A percentile compares a stretch with the other conserved stretches of the same genome.
phyloP scores from a whole-genome alignment of 2,797 vertebrate species.

The Platyrinchus mystaceus region DNA sequence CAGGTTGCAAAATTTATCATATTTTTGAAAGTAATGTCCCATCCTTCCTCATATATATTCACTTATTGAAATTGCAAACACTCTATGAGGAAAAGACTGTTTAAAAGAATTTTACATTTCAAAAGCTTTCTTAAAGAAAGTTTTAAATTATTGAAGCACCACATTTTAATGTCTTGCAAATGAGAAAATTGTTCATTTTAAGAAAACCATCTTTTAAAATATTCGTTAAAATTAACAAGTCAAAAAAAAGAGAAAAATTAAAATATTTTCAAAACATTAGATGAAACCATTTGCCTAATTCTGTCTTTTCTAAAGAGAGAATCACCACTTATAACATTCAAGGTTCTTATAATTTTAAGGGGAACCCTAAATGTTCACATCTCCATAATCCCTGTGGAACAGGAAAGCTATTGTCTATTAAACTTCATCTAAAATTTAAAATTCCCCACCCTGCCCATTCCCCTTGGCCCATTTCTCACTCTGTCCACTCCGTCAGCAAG shows the following conservation, averaged over 20 bases:
- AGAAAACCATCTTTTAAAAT: neutral
- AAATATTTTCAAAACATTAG: neutral
- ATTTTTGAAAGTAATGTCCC: neutral
- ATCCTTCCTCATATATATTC: neutral
- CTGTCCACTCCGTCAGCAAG: fast-evolving
- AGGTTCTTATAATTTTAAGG: neutral
- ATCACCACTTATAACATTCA: neutral
- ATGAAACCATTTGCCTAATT: neutral
- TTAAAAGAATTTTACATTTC: neutral
- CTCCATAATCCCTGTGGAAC: neutral
- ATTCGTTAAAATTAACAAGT: neutral
- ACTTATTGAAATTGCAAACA: neutral
- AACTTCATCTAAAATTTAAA: neutral
- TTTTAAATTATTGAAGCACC: neutral
- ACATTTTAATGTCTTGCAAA: neutral
- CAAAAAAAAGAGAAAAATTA: neutral
- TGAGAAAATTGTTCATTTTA: neutral
- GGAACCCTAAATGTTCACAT: neutral
- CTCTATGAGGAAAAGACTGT: neutral
- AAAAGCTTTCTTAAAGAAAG: neutral
- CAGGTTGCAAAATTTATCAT: neutral
- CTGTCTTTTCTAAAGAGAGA: neutral
- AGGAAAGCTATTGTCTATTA: neutral
- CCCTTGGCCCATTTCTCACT: fast-evolving
- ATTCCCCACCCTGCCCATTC: fast-evolving